These are phyloP conservation scores for Pleuronectes platessa DNA, from an alignment of 2,113 vertebrate species.

Conservation along the genomic window DNA sequence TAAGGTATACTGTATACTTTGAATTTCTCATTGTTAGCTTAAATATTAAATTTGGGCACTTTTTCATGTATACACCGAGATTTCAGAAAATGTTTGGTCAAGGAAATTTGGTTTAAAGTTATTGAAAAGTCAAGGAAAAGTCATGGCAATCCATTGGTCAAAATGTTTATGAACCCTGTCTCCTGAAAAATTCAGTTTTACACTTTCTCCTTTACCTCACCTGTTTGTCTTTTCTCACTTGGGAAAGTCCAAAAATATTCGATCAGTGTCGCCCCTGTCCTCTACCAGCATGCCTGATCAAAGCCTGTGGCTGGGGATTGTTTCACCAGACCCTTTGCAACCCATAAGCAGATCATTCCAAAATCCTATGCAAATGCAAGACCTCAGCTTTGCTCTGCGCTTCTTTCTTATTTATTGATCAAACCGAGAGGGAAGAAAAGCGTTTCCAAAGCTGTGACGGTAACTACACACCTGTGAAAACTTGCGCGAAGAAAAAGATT, in stretches of 20 bases:
- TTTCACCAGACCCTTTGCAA: slow-evolving; percentile 50
- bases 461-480: slow-evolving; percentile 51
- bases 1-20: too few relatives aligned
- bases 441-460: slow-evolving; percentile 50
- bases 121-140: too few relatives aligned
- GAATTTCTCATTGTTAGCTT: too few relatives aligned
- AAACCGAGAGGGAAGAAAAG: slow-evolving; percentile 40
- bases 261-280: slow-evolving; percentile 34
- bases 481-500: slow-evolving; percentile 23
- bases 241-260: slow-evolving; percentile 39
- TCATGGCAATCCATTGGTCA: too few relatives aligned
- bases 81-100: too few relatives aligned
- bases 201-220: neutral
- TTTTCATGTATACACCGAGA: too few relatives aligned
- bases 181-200: neutral
- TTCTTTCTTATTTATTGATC: slow-evolving; percentile 55
- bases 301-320: slow-evolving; percentile 41
- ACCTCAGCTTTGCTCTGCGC: slow-evolving; percentile 35
- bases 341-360: slow-evolving; percentile 36
- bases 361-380: slow-evolving; percentile 46
- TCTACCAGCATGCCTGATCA: slow-evolving; percentile 44
- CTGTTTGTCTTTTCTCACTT: slow-evolving; percentile 28
- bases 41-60: too few relatives aligned
- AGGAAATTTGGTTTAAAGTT: too few relatives aligned
- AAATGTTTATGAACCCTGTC: neutral